These are phyloP conservation scores for Falco cherrug DNA, from an alignment of 2,797 vertebrate genomes.

Conservation along the genomic window DNA sequence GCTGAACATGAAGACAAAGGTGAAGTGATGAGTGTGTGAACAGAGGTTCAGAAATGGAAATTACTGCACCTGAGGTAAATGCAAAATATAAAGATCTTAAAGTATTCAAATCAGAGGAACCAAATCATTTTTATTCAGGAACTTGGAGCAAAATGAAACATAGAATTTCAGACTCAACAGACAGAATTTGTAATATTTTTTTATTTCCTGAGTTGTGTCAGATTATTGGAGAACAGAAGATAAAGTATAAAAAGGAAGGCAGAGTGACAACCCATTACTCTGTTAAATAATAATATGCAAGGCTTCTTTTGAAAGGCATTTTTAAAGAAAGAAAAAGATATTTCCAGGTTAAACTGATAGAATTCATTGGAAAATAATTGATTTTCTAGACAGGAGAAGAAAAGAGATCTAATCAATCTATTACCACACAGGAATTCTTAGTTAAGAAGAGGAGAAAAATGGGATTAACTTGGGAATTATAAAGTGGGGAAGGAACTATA, in stretches of 20 bases:
- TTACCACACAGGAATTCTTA: slow-evolving; percentile 61
- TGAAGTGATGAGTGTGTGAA: neutral
- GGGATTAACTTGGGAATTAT: slow-evolving; percentile 42
- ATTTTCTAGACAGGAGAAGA: slow-evolving; percentile 36
- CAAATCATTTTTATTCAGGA: neutral
- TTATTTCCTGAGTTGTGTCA: neutral
- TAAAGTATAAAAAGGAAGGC: neutral
- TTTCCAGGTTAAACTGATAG: slow-evolving; percentile 24
- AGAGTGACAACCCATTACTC: slow-evolving; percentile 13
- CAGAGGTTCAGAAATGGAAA: neutral
- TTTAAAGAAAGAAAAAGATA: slow-evolving; percentile 40
- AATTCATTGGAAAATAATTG: slow-evolving; percentile 36
- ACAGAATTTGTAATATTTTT: neutral
- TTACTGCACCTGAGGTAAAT: neutral
- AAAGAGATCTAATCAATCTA: slow-evolving; percentile 30
- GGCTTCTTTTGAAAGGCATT: slow-evolving; percentile 11
- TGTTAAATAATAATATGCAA: slow-evolving; percentile 53
- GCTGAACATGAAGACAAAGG: neutral
- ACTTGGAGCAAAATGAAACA: neutral
- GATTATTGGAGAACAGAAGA: neutral
- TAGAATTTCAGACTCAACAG: neutral
- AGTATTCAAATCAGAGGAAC: neutral
- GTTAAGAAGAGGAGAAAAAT: slow-evolving; percentile 28
- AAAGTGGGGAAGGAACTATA: neutral
- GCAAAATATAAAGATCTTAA: neutral